Conservation (phyloP, 2,113 vertebrate genomes). For the Sphyrna mokarran region DNA sequence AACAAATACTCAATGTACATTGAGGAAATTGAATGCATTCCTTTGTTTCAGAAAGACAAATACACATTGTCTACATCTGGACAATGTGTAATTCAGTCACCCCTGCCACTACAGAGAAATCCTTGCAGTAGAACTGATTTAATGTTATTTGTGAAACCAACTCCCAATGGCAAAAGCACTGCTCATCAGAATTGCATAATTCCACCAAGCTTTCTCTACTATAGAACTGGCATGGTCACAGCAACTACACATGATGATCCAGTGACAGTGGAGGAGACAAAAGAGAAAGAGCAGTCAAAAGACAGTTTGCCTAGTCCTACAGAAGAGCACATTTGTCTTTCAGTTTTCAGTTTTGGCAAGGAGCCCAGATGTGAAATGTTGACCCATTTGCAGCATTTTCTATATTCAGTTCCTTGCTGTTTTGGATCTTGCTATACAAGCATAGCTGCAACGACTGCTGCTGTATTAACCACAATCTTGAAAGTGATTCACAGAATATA, state of each 20-base stretch:
- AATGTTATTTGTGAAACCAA: background rate
- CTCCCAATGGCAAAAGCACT: background rate
- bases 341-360: background rate
- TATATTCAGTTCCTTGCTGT: background rate
- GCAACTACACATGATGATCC: background rate
- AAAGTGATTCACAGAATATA: background rate
- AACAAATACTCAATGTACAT: background rate
- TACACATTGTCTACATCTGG: background rate
- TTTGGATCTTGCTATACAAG: background rate
- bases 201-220: background rate
- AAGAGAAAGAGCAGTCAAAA: background rate
- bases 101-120: background rate
- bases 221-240: background rate
- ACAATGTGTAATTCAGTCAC: background rate
- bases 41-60: background rate
- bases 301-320: background rate
- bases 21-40: background rate
- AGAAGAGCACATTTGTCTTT: background rate
- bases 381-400: background rate
- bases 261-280: background rate
- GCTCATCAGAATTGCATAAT: background rate
- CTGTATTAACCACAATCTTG: background rate
- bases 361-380: background rate
- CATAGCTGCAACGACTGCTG: background rate
- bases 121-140: background rate